Conservation (phyloP, 64 coral and sea anemone species). For the Pocillopora damicornis region DNA sequence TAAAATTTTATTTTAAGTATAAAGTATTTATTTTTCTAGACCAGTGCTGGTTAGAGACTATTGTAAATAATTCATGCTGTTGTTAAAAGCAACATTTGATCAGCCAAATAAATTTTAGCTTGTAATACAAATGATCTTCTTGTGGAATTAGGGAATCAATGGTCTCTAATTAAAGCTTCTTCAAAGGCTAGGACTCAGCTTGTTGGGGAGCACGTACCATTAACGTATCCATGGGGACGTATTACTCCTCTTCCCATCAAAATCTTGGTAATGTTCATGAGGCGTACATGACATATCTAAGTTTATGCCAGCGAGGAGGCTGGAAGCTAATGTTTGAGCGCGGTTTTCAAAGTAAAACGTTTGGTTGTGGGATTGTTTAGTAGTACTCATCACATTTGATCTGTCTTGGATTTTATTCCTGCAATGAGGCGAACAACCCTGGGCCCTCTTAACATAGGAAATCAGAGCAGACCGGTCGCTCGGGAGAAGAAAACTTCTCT, state of each 20-base stretch:
- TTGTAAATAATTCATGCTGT: background rate
- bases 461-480: constrained; percentile 24
- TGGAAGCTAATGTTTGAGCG: background rate
- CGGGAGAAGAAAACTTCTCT: constrained; percentile 57
- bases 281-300: background rate
- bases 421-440: constrained; percentile 59
- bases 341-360: constrained; percentile 17
- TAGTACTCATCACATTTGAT: background rate
- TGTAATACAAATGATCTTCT: no score
- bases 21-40: background rate
- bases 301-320: background rate
- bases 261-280: background rate
- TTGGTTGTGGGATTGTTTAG: background rate
- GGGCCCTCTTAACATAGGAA: constrained; percentile 55
- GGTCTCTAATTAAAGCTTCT: no score
- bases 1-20: background rate
- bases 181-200: no score
- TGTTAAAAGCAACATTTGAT: background rate
- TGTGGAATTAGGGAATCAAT: no score
- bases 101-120: no score
- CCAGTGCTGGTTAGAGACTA: background rate
- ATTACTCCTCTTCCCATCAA: no score
- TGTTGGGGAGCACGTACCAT: no score
- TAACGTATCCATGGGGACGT: no score
- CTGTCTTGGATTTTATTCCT: background rate